These are phyloP conservation scores for Odontamblyopus lacepedii DNA, from an alignment of 2,797 vertebrate genomes.

Conservation along the genomic window DNA sequence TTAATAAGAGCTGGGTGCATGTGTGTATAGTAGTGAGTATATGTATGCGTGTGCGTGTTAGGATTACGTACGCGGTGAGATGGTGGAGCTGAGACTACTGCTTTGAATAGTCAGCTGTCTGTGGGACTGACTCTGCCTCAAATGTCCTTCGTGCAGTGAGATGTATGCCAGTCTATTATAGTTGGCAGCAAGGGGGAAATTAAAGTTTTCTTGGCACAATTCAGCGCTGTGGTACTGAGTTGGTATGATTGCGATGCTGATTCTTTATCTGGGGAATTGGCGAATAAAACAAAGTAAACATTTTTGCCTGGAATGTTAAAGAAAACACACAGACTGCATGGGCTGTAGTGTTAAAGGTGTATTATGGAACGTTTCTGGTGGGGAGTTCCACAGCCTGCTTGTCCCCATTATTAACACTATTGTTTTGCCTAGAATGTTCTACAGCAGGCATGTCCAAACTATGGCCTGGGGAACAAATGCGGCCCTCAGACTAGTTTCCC, in stretches of 20 bases:
- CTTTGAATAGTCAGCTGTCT: constrained; percentile 49
- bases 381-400: too few relatives aligned
- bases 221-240: background rate
- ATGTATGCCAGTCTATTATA: constrained; percentile 28
- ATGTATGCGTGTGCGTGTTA: background rate
- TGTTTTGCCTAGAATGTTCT: too few relatives aligned
- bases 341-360: background rate
- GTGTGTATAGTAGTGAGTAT: constrained; percentile 9
- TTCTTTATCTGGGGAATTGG: background rate
- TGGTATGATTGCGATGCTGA: background rate
- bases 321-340: background rate
- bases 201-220: background rate
- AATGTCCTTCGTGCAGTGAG: constrained; percentile 28
- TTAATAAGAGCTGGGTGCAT: constrained; percentile 45
- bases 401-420: too few relatives aligned
- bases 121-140: constrained; percentile 48
- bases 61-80: constrained; percentile 43
- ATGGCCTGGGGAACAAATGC: too few relatives aligned
- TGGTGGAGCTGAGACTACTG: constrained; percentile 43
- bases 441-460: too few relatives aligned
- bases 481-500: too few relatives aligned
- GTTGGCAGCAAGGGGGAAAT: background rate
- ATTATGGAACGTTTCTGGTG: background rate
- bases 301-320: background rate
- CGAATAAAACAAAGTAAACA: background rate